Conservation (phyloP, 2,888 invertebrate species). For the Hymenopus coronatus region DNA sequence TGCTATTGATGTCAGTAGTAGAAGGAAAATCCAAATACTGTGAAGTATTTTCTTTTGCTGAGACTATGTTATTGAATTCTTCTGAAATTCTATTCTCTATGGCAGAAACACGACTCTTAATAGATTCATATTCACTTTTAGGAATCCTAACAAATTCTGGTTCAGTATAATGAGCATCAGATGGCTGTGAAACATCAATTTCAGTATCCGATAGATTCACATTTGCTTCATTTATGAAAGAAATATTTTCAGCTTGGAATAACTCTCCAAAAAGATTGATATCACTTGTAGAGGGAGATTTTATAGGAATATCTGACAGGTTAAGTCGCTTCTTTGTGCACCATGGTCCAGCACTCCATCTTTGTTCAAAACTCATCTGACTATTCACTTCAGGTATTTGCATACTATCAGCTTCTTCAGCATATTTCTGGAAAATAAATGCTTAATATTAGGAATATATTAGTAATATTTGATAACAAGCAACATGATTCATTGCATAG, state of each 20-base stretch:
- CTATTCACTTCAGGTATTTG: neutral
- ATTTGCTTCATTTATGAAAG: neutral
- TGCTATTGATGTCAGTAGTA: constrained; percentile 29
- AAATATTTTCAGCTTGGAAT: neutral
- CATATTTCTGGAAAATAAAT: neutral
- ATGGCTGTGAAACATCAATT: neutral
- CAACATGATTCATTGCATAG: too few species aligned
- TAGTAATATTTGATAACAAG: too few species aligned
- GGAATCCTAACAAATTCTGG: constrained; percentile 68
- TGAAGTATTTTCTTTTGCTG: constrained; percentile 40
- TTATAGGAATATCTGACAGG: neutral
- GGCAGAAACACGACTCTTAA: constrained; percentile 69
- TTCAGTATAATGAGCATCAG: neutral
- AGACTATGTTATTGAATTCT: constrained; percentile 55
- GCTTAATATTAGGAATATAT: neutral
- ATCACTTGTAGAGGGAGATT: neutral
- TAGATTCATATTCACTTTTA: constrained; percentile 74
- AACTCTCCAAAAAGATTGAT: neutral
- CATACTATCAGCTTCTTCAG: neutral
- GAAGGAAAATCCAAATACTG: constrained; percentile 35
- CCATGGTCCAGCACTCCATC: constrained; percentile 27
- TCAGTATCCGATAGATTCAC: constrained; percentile 9
- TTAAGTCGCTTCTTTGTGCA: constrained; percentile 22
- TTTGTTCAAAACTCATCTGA: constrained; percentile 2
- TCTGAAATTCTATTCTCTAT: constrained; percentile 69